These are phyloP conservation scores for Diorhabda carinulata DNA, from an alignment of 1,140 invertebrate species.

Conservation along the genomic window DNA sequence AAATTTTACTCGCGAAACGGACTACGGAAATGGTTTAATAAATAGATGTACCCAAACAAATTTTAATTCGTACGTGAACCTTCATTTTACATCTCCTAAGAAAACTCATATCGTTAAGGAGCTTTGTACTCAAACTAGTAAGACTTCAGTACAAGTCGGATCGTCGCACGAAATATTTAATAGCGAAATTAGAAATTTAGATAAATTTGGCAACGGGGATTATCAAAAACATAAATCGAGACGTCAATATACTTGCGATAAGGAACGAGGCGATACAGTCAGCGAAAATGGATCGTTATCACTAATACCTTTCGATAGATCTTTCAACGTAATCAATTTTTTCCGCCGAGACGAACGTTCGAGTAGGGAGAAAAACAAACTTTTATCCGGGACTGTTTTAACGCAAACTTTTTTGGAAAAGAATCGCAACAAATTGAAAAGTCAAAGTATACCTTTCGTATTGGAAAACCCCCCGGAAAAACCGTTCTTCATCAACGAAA, in stretches of 20 bases:
- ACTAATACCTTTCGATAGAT: background rate
- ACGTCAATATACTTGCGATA: background rate
- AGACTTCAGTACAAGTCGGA: slow-evolving; percentile 32
- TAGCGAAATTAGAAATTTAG: background rate
- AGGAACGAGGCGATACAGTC: background rate
- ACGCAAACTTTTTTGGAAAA: slow-evolving; percentile 18
- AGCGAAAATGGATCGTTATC: background rate
- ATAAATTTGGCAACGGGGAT: background rate
- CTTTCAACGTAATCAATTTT: background rate
- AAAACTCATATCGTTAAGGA: slow-evolving; percentile 16
- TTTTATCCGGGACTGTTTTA: slow-evolving; percentile 12
- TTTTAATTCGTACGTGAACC: background rate
- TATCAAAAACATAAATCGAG: background rate
- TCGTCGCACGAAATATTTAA: slow-evolving; percentile 5
- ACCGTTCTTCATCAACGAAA: too few relatives aligned
- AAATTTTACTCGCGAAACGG: background rate
- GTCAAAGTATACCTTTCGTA: too few relatives aligned
- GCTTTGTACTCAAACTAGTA: slow-evolving; percentile 37
- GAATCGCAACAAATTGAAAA: slow-evolving; percentile 11
- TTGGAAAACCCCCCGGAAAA: too few relatives aligned
- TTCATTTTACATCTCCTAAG: background rate
- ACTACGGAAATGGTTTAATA: background rate
- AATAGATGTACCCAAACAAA: slow-evolving; percentile 2
- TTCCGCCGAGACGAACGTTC: background rate
- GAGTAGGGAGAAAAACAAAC: background rate